Base-by-base conservation (phyloP, 2,113 vertebrate species). In the Pseudopodoces humilis region DNA sequence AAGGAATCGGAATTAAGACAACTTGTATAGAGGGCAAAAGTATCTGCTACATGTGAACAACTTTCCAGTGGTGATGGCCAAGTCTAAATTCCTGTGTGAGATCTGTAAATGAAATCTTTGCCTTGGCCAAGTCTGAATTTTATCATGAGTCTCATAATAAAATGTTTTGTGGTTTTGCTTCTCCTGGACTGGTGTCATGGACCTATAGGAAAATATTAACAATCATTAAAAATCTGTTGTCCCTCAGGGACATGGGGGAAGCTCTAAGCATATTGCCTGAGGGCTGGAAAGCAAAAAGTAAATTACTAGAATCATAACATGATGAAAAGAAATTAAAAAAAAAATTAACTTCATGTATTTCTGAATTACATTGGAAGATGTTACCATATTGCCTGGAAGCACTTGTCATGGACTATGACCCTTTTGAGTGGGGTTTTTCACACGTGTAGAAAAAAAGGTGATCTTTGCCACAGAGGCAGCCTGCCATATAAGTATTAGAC, bases 401-500 rank as follows among this genome's bases (percentile, higher is more conserved):
- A 27, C n/a, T 87, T 70, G 39, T 43, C 20, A 10, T 53, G 69
- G 56, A 55, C 43, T 67, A 13, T 52, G 89, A 65, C 37, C 35
- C 16, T 82, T 71, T 47, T 64, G 44, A 82, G 41, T 27, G 52
- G 43, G 59, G 16, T 12, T 20, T 89, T 91, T 78, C 92, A 43
- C 0, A 1, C 1, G 1, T 2, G 0, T 16, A 37, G 55, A 9
- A 62, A 15, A 64, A 79, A 37, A 52, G 18, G 6, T n/a, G 41
- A 21, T 46, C 16, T 67, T 88, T 87, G 52, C 47, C 65, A 74
- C 20, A 21, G 37, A 31, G 63, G 7, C 33, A 78, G 16, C 15
- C 65, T 41, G 27, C 7, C 3, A 30, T 82, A 11, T 60, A 72
- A 56, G 5, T 87, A 33, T 76, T 79, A 64, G 25, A 55, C 37